Evolutionary conservation across 2,888 invertebrate genomes (phyloP).

Genomic region (Spodoptera littoralis): DNA sequence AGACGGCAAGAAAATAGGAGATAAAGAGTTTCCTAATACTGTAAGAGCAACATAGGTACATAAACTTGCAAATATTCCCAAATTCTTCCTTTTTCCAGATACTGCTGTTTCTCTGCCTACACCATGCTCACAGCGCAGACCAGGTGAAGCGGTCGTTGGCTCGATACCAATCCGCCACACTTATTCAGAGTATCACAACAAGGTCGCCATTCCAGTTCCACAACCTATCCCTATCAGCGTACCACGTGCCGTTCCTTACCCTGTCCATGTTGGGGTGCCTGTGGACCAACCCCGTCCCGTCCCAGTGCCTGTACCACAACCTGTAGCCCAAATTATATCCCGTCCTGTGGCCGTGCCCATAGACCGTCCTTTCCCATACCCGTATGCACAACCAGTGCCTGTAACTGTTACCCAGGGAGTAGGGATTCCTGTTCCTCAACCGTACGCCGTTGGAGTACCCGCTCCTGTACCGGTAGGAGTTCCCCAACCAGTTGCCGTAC

Average conservation of each 20-base stretch:
- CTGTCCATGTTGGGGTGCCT: conserved; percentile 85
- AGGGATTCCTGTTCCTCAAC: conserved; percentile 87
- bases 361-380: conserved; percentile 88
- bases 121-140: conserved; percentile 50
- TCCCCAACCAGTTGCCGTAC: conserved; percentile 73
- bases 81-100: conserved; percentile 62
- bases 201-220: conserved; percentile 86
- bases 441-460: conserved; percentile 81
- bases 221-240: conserved; percentile 80
- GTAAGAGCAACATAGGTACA: too few species aligned
- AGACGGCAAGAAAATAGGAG: too few species aligned
- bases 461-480: conserved; percentile 79
- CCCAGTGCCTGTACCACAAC: conserved; percentile 83
- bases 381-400: conserved; percentile 87
- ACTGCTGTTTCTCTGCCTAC: conserved; percentile 60
- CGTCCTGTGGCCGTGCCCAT: conserved; percentile 83
- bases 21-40: too few species aligned
- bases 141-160: conserved; percentile 60
- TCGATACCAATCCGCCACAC: conserved; percentile 76
- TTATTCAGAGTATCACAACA: conserved; percentile 82
- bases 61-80: too few species aligned
- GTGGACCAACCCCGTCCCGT: conserved; percentile 84
- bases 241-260: conserved; percentile 82
- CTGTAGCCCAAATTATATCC: conserved; percentile 83
- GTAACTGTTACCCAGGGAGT: conserved; percentile 86